Percentiles rank a stretch among this genome's conserved stretches.
Conservation (phyloP, 2,113 vertebrate species). For the Tachysurus vachellii region DNA sequence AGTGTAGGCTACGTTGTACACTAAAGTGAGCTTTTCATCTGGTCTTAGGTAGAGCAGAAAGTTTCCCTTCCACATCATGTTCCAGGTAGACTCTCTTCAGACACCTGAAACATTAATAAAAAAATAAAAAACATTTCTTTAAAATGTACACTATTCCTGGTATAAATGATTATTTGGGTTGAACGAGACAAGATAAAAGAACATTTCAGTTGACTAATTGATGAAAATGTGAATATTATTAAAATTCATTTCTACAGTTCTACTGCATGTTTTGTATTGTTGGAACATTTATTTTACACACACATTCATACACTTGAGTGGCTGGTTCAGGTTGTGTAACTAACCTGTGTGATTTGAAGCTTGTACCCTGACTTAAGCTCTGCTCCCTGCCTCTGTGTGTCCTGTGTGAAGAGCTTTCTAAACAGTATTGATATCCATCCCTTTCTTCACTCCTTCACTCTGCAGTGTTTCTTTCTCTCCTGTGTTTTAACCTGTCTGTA, state of each 20-base stretch:
- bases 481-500: background rate
- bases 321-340: slow-evolving; percentile 34
- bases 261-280: background rate
- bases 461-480: slow-evolving; percentile 47
- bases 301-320: slow-evolving; percentile 43
- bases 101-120: background rate
- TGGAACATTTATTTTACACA: background rate
- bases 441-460: slow-evolving; percentile 23
- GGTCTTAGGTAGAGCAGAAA: background rate
- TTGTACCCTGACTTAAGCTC: slow-evolving; percentile 43
- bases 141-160: background rate
- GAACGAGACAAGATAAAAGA: background rate
- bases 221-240: background rate
- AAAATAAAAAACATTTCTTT: background rate
- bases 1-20: background rate
- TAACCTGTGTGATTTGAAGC: slow-evolving; percentile 43
- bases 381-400: slow-evolving; percentile 38
- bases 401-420: slow-evolving; percentile 26
- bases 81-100: background rate
- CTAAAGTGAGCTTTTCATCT: background rate
- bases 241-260: background rate
- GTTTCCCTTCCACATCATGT: too few relatives aligned
- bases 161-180: background rate
- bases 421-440: slow-evolving; percentile 53
- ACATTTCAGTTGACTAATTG: background rate